A percentile compares a stretch with the other conserved stretches of the same genome.
Evolutionary conservation across 2,797 vertebrate species (phyloP).

Genomic region (Cyprinodon diabolis): DNA sequence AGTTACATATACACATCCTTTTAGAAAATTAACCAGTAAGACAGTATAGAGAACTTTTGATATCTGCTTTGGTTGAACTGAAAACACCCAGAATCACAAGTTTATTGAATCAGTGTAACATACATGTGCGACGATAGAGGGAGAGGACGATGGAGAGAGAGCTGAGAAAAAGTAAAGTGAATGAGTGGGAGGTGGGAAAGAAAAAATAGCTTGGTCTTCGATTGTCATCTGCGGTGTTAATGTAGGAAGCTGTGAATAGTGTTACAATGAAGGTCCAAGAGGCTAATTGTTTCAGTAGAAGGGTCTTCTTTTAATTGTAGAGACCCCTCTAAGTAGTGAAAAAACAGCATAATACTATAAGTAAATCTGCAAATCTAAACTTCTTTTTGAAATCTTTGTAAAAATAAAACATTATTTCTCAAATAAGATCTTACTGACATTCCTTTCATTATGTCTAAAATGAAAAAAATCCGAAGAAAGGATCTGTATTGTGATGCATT

Average conservation of each 20-base stretch:
- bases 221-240: conserved; percentile 63
- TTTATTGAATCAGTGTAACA: conserved; percentile 20
- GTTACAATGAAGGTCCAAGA: conserved; percentile 61
- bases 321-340: conserved; percentile 57
- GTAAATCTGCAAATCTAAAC: conserved; percentile 25
- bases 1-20: neutral
- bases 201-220: conserved; percentile 60
- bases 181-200: conserved; percentile 52
- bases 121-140: conserved; percentile 33
- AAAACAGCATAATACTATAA: conserved; percentile 53
- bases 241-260: conserved; percentile 59
- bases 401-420: too few relatives aligned
- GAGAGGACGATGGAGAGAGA: conserved; percentile 42
- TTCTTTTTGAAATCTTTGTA: neutral
- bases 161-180: conserved; percentile 51
- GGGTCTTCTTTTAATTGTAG: conserved; percentile 43
- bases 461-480: too few relatives aligned
- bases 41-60: neutral
- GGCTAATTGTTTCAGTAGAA: conserved; percentile 65
- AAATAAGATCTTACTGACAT: too few relatives aligned
- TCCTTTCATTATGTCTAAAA: too few relatives aligned
- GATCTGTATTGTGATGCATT: too few relatives aligned
- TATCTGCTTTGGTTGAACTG: neutral
- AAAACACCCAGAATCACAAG: too few relatives aligned
- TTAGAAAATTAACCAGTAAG: neutral